Evolutionary conservation across 2,797 vertebrate species (phyloP), one percentile per base, ranked within the genome.

Genomic region (Lindbergichthys nudifrons): DNA sequence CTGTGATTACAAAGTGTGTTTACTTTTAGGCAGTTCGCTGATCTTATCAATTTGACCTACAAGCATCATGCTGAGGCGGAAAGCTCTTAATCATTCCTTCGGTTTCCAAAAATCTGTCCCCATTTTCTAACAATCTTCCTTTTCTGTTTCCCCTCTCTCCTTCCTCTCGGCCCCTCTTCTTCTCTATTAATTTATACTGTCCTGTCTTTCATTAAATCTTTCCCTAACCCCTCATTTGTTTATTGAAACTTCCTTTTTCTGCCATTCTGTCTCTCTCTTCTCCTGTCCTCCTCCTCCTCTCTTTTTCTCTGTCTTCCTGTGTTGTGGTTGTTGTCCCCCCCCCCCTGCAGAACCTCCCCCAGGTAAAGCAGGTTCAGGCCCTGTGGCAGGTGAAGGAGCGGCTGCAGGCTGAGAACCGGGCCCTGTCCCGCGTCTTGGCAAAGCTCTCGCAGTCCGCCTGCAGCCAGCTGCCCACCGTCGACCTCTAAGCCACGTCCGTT

Each of bases 371-470:
- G 95, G 97, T 97, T 95, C 96, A 97, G 45, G 94, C 96, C 94
- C 96, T 98, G 96, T 96, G 95, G 89, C 95, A 96, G 94, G 94
- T 97, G 93, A 98, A 99, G 95, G 97, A 98, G 92, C 96, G 95
- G 78, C 96, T 99, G 95, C 94, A 97, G 96, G 96, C 96, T 87
- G 98, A 98, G 95, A 99, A 98, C 95, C 96, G 97, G 95, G 98
- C 97, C 85, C 96, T 99, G 96, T 96, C 96, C 89, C 96, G 97
- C 76, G 97, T 97, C 94, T 91, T 99, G 96, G 96, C 96, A 86
- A 98, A 97, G 92, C 96, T 96, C 77, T 96, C 97, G 93, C 95
- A 95, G 95, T 95, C 92, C 81, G 92, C 96, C 95, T 96, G 79
- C 94, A 96, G 96, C 96, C 95, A 95, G 65, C 95, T 96, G 85